A percentile compares a stretch with the other conserved stretches of the same genome.
phyloP scores from a whole-genome alignment of 35 echinoderm and acorn worm genomes.

The Amphiura filiformis region DNA sequence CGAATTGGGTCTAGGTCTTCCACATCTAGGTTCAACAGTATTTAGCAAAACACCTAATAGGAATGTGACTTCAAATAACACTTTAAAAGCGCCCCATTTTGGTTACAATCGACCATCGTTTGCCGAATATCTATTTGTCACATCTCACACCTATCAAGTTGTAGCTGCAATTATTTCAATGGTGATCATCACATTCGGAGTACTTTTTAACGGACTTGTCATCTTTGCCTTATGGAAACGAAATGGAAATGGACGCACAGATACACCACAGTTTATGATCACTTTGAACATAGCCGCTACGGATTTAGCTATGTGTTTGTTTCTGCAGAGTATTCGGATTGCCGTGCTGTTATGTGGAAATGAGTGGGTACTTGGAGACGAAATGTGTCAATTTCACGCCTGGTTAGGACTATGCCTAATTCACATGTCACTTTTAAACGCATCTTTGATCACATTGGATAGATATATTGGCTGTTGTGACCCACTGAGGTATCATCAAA shows the following conservation, averaged over 20 bases:
- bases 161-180: neutral
- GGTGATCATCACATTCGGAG: neutral
- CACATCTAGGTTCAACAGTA: too few relatives aligned
- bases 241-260: neutral
- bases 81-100: too few relatives aligned
- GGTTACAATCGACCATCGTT: neutral
- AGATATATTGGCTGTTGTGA: neutral
- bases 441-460: neutral
- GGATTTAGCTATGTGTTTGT: neutral
- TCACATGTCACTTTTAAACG: neutral
- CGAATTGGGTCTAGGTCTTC: too few relatives aligned
- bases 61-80: too few relatives aligned
- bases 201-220: neutral
- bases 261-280: neutral
- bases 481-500: neutral
- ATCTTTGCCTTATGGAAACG: neutral
- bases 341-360: neutral
- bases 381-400: neutral
- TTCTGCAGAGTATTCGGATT: neutral
- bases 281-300: neutral
- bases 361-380: neutral
- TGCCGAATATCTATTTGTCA: neutral
- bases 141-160: neutral
- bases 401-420: neutral
- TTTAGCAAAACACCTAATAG: too few relatives aligned